Conservation (phyloP, 2,797 vertebrate genomes). For the Mionectes olivaceus region DNA sequence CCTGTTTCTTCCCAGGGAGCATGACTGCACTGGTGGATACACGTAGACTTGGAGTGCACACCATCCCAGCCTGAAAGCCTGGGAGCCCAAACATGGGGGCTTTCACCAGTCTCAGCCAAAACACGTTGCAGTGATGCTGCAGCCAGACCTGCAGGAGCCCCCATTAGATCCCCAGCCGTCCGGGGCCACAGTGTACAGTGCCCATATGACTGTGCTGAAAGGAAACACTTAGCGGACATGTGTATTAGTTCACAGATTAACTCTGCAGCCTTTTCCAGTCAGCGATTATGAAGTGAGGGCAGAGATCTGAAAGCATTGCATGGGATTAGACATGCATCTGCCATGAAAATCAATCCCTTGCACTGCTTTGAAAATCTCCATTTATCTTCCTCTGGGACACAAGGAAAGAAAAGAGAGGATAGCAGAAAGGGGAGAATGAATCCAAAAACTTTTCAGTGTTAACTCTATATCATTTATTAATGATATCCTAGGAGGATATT, state of each 20-base stretch:
- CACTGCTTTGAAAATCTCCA: neutral
- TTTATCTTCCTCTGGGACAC: neutral
- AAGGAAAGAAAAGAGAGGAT: neutral
- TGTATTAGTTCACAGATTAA: neutral
- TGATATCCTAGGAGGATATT: neutral
- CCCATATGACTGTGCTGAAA: neutral
- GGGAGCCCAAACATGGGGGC: rapidly evolving
- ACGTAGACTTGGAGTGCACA: rapidly evolving
- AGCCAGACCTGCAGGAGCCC: neutral
- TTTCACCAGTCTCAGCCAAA: neutral
- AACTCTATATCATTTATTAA: neutral
- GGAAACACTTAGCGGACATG: neutral
- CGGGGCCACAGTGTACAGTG: neutral
- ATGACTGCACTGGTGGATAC: rapidly evolving
- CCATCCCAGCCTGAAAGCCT: neutral
- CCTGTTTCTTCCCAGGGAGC: neutral
- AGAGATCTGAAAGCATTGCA: neutral
- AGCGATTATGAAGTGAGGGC: neutral
- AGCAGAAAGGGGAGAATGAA: neutral
- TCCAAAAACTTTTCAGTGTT: neutral
- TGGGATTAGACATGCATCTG: neutral
- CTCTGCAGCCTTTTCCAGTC: neutral
- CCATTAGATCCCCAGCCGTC: neutral
- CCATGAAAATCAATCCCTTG: neutral
- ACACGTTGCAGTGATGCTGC: neutral